Evolutionary conservation across 2,888 invertebrate genomes (phyloP), one percentile per base, ranked within the genome.

Genomic region (Drosophila anomalata): DNA sequence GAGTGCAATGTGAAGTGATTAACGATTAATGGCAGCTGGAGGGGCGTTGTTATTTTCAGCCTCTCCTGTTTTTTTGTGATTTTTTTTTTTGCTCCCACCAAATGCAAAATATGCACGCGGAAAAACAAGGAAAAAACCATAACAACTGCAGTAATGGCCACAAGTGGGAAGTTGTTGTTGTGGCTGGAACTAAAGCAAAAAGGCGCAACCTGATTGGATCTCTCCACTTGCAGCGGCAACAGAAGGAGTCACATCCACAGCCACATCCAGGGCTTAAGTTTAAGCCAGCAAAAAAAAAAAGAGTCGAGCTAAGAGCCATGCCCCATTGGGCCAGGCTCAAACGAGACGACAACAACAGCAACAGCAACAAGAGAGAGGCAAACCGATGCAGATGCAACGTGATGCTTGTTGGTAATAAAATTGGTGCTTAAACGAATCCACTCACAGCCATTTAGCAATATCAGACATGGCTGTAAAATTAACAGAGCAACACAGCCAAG

Each of bases 391-490:
- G 83, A 83, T 88, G 79, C 83, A 83, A 82, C 83, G 88, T 86
- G 87, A 79, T 86, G 83, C 86, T 84, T 88, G 88, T 84, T 84
- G 88, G 86, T 88, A 89, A 89, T 89, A 89, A 89, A 89, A 89
- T 89, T 88, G 89, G 88, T 89, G 89, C 89, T 89, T 89, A 89
- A 89, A 89, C 89, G 89, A 89, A 89, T 87, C 89, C 89, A 89
- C 89, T 89, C 89, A 89, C 82, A 89, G 89, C 89, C 89, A 89
- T 89, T 89, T 89, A 89, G 89, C 89, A 89, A 88, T 89, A 88
- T 88, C 85, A 87, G 88, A 89, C 88, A 88, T 87, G 88, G 84
- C 87, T 84, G 84, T 80, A 84, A 88, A 88, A 85, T 88, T 85
- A 84, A 88, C 84, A 84, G 88, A 86, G 87, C 84, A 88, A 80